These are phyloP conservation scores for Leucopsar rothschildi DNA, from an alignment of 2,113 vertebrate genomes.

Conservation along the genomic window DNA sequence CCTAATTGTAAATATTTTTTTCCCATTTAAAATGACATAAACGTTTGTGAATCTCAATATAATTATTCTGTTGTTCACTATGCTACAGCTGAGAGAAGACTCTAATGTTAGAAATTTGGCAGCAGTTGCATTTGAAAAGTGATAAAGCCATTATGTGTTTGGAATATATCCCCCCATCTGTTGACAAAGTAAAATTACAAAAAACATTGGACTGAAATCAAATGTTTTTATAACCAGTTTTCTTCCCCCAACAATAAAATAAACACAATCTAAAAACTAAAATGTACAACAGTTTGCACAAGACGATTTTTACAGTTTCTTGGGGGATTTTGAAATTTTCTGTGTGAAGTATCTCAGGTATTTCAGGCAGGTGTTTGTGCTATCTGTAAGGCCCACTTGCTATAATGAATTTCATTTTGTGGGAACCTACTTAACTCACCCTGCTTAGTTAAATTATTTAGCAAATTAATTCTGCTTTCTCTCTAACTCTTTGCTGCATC, in stretches of 20 bases:
- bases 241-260: neutral
- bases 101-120: constrained; percentile 20
- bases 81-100: neutral
- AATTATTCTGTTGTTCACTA: neutral
- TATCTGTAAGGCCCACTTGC: neutral
- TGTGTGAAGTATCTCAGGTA: neutral
- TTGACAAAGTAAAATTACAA: constrained; percentile 36
- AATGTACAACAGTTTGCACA: neutral
- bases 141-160: constrained; percentile 1
- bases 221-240: constrained; percentile 15
- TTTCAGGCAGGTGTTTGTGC: constrained; percentile 27
- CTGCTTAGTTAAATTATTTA: constrained; percentile 35
- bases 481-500: constrained; percentile 17
- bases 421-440: neutral
- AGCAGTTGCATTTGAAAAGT: neutral
- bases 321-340: neutral
- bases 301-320: neutral
- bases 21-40: neutral
- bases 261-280: neutral
- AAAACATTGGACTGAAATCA: constrained; percentile 28
- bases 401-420: neutral
- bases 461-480: constrained; percentile 7
- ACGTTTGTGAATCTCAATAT: neutral
- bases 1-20: neutral
- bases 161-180: constrained; percentile 15